Evolutionary conservation across 1,140 invertebrate species (phyloP), one percentile per base, ranked within the genome.

Genomic region (Lordiphosa mommai): DNA sequence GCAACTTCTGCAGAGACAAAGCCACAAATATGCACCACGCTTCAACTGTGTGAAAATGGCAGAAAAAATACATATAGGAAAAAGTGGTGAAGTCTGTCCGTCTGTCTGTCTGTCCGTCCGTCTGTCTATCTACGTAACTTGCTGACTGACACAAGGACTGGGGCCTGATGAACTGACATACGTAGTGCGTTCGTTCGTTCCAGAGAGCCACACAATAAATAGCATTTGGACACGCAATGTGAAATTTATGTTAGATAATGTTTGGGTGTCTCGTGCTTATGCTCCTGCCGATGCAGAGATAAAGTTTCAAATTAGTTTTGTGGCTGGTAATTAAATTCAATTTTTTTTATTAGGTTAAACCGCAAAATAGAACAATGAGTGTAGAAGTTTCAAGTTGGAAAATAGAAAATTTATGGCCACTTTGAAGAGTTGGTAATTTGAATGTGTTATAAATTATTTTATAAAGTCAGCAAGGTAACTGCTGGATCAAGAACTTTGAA

Each of bases 251-350:
- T 84, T 65, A 70, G 76, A 71, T 72, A 74, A 73, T 74, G 52
- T 41, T 55, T 10, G 58, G 13, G 7, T 17, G 49, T 38, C 51
- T 57, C 48, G 70, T 73, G 56, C 59, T 51, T 36, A 41, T 56
- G 34, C 56, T 55, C 52, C 47, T 70, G 56, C 74, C 68, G 71
- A 82, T 80, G 66, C 66, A 71, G 66, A 80, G 76, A 80, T 80
- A 82, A 82, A 80, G 66, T 80, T 68, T 82, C 66, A 80, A 80
- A 80, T 80, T 80, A 76, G 76, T 80, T 80, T 80, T 82, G 76
- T 67, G 76, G 77, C 71, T 80, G 61, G 76, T 82, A 80, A 80
- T 80, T 82, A 82, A 80, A 80, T 80, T 80, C 67, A 82, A 80
- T 80, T 80, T 80, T 82, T 82, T 70, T 80, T 73, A 80, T 80